Conservation (phyloP, 2,113 vertebrate species). For the Hippocampus barbouri region DNA sequence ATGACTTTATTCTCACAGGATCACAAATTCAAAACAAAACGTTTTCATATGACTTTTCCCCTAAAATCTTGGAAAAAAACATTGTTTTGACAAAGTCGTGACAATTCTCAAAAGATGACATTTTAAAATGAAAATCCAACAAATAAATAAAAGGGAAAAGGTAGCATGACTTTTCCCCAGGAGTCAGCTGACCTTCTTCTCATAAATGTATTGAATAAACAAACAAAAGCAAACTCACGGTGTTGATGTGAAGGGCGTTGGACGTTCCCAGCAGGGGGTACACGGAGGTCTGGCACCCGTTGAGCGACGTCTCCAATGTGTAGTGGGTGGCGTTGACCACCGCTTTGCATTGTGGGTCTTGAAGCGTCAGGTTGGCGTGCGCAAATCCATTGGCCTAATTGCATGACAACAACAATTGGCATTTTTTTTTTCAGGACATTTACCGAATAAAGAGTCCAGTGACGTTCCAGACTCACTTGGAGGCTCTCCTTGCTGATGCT, state of each 20-base stretch:
- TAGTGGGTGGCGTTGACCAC: constrained; percentile 87
- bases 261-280: constrained; percentile 51
- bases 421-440: not conserved
- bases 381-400: constrained; percentile 74
- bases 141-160: no score
- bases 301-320: constrained; percentile 81
- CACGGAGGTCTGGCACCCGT: constrained; percentile 77
- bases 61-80: no score
- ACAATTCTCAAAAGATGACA: no score
- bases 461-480: constrained; percentile 67
- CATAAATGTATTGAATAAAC: no score
- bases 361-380: constrained; percentile 81
- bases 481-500: constrained; percentile 84
- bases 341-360: constrained; percentile 87
- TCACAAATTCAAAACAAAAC: no score
- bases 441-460: not conserved
- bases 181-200: no score
- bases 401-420: not conserved
- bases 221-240: constrained; percentile 73
- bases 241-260: constrained; percentile 81
- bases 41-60: no score
- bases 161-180: no score
- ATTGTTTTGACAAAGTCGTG: no score
- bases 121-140: no score
- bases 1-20: no score